Percentiles rank a stretch among this genome's conserved stretches.
Evolutionary conservation across 2,113 vertebrate species (phyloP).

Genomic region (Macheiramphus alcinus): DNA sequence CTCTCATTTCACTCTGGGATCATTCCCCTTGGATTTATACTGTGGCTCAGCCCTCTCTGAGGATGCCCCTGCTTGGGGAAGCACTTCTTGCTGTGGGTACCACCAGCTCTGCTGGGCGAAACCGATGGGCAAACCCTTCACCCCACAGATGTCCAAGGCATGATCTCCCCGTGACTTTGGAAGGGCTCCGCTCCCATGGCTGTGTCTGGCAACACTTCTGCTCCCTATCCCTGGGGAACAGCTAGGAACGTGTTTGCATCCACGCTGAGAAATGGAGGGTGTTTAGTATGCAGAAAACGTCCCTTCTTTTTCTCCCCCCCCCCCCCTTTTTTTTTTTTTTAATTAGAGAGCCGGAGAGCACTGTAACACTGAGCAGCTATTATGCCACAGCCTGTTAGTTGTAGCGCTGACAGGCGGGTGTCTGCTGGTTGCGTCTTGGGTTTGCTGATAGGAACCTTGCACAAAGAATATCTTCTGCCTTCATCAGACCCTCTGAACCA

Average conservation of each 20-base stretch:
- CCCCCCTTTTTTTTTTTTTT: not conserved
- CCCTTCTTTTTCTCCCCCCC: not conserved
- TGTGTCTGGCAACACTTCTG: not conserved
- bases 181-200: rapidly evolving
- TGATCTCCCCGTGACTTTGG: rapidly evolving
- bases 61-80: rapidly evolving
- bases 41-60: not conserved
- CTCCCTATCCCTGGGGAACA: not conserved
- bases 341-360: not conserved
- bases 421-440: not conserved
- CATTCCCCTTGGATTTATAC: not conserved
- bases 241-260: rapidly evolving
- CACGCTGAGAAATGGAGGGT: rapidly evolving
- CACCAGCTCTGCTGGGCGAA: not conserved
- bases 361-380: not conserved
- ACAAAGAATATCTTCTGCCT: not conserved
- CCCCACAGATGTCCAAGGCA: rapidly evolving
- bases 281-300: not conserved
- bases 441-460: not conserved
- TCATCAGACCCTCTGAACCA: not conserved
- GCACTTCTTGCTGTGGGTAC: not conserved
- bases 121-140: rapidly evolving
- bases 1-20: not conserved
- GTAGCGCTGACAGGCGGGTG: not conserved
- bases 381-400: not conserved